These are phyloP conservation scores for Excalfactoria chinensis DNA, from an alignment of 2,113 vertebrate species.

Conservation along the genomic window DNA sequence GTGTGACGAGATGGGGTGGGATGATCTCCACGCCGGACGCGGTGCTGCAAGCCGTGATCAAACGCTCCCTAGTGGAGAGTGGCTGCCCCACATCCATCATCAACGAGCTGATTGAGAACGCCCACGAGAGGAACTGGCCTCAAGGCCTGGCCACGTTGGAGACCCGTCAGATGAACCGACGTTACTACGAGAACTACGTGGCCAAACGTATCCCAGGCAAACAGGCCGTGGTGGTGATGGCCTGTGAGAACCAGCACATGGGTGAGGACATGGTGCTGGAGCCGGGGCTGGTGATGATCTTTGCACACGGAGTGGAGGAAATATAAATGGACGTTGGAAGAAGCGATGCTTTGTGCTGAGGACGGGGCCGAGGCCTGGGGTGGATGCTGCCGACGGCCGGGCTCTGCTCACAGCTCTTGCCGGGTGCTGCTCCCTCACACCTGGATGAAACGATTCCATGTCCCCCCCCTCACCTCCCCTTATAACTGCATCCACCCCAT, in stretches of 20 bases:
- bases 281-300: constrained; percentile 97
- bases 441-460: background rate
- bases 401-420: background rate
- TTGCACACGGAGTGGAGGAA: constrained; percentile 95
- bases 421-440: background rate
- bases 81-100: constrained; percentile 95
- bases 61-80: constrained; percentile 96
- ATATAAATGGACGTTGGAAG: constrained; percentile 69
- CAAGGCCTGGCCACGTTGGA: constrained; percentile 97
- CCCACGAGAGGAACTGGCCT: constrained; percentile 97
- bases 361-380: background rate
- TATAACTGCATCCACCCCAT: background rate
- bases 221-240: constrained; percentile 98
- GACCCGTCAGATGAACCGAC: constrained; percentile 97
- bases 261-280: constrained; percentile 99
- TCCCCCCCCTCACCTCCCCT: background rate
- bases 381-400: background rate
- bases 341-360: background rate
- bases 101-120: constrained; percentile 97
- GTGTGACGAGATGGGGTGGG: constrained; percentile 98
- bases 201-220: constrained; percentile 98
- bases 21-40: constrained; percentile 99
- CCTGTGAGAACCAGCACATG: constrained; percentile 99
- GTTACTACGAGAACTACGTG: constrained; percentile 99
- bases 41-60: constrained; percentile 97